These are phyloP conservation scores for Calliphora vomitoria DNA, from an alignment of 2,888 invertebrate genomes.

Conservation along the genomic window DNA sequence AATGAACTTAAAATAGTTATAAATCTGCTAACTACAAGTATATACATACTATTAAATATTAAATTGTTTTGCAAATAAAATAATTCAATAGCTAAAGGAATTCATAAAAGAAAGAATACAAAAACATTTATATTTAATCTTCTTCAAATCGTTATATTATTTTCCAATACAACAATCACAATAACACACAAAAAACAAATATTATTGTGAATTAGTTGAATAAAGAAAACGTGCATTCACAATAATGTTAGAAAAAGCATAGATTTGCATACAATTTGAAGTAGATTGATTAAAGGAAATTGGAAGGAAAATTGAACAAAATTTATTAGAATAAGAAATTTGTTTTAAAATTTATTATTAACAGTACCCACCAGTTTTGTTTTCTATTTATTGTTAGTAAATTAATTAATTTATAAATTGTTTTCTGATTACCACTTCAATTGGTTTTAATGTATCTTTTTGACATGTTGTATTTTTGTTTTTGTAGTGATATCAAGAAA, in stretches of 20 bases:
- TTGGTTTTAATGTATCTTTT: background rate
- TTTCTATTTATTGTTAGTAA: constrained; percentile 14
- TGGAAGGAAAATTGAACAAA: background rate
- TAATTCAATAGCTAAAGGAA: background rate
- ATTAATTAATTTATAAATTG: background rate
- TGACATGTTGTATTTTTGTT: background rate
- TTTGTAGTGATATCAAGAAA: constrained; percentile 18
- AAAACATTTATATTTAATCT: background rate
- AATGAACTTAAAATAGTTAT: constrained; percentile 1
- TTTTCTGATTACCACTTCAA: background rate
- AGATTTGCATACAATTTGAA: constrained; percentile 4
- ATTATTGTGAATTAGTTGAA: background rate
- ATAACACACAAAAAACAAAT: constrained; percentile 8
- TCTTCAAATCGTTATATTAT: background rate
- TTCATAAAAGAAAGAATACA: background rate
- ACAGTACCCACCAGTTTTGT: constrained; percentile 58
- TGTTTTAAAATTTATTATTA: background rate
- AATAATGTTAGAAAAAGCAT: constrained; percentile 8
- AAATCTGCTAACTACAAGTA: constrained; percentile 32
- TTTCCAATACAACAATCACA: constrained; percentile 3
- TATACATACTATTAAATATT: background rate
- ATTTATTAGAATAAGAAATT: constrained; percentile 5
- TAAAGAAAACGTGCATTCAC: constrained; percentile 5
- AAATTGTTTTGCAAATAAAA: background rate
- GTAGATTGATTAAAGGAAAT: background rate